Percentiles rank a stretch among this genome's conserved stretches.
Conservation (phyloP, 2,888 invertebrate species). For the Pollenia angustigena region DNA sequence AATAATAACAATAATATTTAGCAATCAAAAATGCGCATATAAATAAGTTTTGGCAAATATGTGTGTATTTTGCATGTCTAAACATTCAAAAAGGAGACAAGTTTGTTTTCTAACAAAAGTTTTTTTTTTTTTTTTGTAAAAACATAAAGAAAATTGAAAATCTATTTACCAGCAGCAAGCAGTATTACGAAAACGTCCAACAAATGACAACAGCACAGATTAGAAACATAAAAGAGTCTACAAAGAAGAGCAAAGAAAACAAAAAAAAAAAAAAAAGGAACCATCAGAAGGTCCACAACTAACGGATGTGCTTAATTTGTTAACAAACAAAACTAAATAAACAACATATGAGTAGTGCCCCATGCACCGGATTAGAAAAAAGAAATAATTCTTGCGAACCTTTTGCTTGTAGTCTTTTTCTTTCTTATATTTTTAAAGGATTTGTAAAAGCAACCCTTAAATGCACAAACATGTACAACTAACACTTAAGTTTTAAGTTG, state of each 20-base stretch:
- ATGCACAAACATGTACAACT: background rate
- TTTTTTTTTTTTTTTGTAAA: background rate
- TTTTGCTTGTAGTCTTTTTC: background rate
- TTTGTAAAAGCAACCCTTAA: background rate
- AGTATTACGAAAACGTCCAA: constrained; percentile 5
- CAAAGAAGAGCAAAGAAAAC: background rate
- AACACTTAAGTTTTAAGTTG: constrained; percentile 12
- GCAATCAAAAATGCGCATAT: constrained; percentile 68
- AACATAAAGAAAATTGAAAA: background rate
- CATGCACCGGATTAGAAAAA: too few species aligned
- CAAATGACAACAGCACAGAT: background rate
- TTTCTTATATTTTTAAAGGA: background rate
- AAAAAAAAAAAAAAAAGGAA: background rate
- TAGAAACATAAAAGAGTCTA: background rate
- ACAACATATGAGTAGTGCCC: constrained; percentile 37
- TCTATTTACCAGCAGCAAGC: constrained; percentile 6
- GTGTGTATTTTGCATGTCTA: constrained; percentile 53
- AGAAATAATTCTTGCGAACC: background rate
- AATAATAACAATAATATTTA: constrained; percentile 56
- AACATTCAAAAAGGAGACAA: constrained; percentile 21
- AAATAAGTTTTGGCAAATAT: constrained; percentile 60
- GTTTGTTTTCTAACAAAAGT: constrained; percentile 9
- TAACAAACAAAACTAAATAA: constrained; percentile 65
- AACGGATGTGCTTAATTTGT: constrained; percentile 67
- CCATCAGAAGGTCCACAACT: constrained; percentile 17